These are phyloP conservation scores for Yponomeuta sedellus DNA, from an alignment of 2,888 invertebrate species.

Conservation along the genomic window DNA sequence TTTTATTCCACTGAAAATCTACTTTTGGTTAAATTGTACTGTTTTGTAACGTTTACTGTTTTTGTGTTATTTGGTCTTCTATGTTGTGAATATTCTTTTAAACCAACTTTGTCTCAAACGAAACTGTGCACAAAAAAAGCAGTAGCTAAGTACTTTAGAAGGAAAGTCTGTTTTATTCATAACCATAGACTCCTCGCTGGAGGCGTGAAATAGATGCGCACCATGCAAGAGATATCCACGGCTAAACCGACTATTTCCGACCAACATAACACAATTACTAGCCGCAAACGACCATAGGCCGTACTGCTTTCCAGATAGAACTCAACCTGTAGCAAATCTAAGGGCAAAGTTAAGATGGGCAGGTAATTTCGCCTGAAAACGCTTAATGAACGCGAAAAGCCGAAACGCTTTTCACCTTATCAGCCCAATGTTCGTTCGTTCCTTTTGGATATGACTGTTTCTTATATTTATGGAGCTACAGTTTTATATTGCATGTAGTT, in stretches of 20 bases:
- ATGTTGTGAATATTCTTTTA: too few relatives aligned
- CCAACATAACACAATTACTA: background rate
- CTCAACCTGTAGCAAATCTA: background rate
- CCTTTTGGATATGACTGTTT: background rate
- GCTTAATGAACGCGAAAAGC: conserved; percentile 12
- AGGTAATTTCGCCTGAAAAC: conserved; percentile 10
- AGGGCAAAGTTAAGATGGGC: background rate
- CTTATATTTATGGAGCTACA: background rate
- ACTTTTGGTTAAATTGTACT: too few relatives aligned
- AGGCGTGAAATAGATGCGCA: background rate
- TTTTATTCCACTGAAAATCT: too few relatives aligned
- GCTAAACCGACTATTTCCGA: background rate
- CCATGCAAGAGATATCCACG: background rate
- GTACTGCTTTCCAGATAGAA: background rate
- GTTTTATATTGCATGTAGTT: background rate
- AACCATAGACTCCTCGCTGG: background rate
- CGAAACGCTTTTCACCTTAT: conserved; percentile 12
- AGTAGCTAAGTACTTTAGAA: background rate
- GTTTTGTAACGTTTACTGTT: too few relatives aligned
- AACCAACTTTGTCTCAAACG: too few relatives aligned
- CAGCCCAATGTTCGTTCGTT: background rate
- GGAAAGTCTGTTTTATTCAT: background rate
- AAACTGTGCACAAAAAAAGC: background rate
- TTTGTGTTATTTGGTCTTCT: too few relatives aligned
- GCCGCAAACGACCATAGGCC: background rate